Base-by-base conservation (phyloP, 2,888 invertebrate species). In the Clanis bilineata region DNA sequence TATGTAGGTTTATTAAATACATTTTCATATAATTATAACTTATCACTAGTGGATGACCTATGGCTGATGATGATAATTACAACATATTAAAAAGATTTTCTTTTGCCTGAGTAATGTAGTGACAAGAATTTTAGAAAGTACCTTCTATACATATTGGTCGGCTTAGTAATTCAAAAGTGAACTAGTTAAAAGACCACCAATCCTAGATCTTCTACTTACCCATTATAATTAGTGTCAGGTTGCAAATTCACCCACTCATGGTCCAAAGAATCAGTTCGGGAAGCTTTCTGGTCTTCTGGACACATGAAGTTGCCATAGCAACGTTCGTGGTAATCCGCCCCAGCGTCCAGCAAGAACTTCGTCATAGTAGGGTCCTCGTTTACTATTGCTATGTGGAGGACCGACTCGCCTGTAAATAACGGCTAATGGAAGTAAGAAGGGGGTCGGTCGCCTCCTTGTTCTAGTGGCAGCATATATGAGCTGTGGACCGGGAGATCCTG, bases 341-440 rank as follows among this genome's bases (percentile, higher is more conserved):
- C 97, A 22, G 97, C 95, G 83, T 98, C 97, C 55, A 99, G 86
- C 3, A 99, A 92, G 82, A 96, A 98, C 88, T 98, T 98, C 4
- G 99, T 99, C 98, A 99, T 98, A 0, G 97, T 96, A 0, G 98
- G 98, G 82, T 99, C 99, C 82, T 99, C 99, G 86, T 99, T 99
- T 0, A 99, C 98, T 70, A 99, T 98, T 3, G 99, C 98, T 83
- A 99, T 98, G 80, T 99, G 99, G 1, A 99, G 93, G 0, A 97
- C 97, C 79, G 96, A 98, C 83, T 99, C 99, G 1, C 98, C 97
- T 96, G 63, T 39, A 63, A 56, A 58, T 36, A 32, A 23, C 1
- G 4, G n/a, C 18, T 36, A 56, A 2, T 21, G 10, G 5, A 36
- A 4, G 10, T 45, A n/a, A n/a, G n/a, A n/a, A n/a, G n/a, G n/a